Conservation (phyloP, 2,797 vertebrate genomes). For the Danio jaintianensis region DNA sequence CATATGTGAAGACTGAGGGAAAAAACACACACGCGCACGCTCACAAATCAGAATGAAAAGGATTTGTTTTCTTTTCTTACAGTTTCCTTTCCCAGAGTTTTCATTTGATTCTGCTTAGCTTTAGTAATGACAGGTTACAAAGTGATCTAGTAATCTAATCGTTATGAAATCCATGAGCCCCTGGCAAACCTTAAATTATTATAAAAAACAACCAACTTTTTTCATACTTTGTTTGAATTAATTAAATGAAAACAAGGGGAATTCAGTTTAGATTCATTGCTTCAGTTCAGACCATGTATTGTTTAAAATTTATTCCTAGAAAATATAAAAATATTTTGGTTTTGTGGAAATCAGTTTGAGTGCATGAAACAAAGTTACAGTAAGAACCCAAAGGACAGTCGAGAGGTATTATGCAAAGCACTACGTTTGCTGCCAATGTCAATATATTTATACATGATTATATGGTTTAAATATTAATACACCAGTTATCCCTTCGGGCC, state of each 20-base stretch:
- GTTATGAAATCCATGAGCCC: not conserved
- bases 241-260: constrained; percentile 5
- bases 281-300: not conserved
- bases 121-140: constrained; percentile 6
- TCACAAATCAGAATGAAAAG: constrained; percentile 39
- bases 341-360: not conserved
- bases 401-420: not conserved
- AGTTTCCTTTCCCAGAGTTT: constrained; percentile 20
- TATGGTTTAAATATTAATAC: not conserved
- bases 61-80: constrained; percentile 39
- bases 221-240: constrained; percentile 4
- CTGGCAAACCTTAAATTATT: not conserved
- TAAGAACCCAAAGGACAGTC: constrained; percentile 14
- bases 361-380: not conserved
- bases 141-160: constrained; percentile 6
- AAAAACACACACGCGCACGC: constrained; percentile 47
- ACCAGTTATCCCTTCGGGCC: constrained; percentile 2
- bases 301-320: no score
- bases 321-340: no score
- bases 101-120: constrained; percentile 9
- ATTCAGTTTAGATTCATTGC: not conserved
- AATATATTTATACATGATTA: not conserved
- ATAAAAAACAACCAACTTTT: not conserved
- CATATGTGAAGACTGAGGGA: constrained; percentile 37
- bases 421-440: not conserved